Evolutionary conservation across 2,888 invertebrate species (phyloP).

Genomic region (Eupeodes luniger): DNA sequence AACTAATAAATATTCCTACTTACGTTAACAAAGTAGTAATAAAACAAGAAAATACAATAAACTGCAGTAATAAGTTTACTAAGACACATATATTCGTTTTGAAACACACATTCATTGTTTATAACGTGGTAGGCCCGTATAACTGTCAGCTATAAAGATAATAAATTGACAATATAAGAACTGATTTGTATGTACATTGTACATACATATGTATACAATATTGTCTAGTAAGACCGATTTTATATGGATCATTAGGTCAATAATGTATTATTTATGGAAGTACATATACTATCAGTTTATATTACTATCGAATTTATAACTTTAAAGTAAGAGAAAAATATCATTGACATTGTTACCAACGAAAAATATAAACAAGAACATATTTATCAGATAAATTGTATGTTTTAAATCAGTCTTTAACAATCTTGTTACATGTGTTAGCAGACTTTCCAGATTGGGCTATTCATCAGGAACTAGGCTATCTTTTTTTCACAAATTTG

Average conservation of each 20-base stretch:
- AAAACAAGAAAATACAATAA: not conserved
- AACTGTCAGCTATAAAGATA: slow-evolving; percentile 7
- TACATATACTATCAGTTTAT: not conserved
- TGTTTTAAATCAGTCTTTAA: no score
- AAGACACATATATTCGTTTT: not conserved
- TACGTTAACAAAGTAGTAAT: not conserved
- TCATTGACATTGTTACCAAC: no score
- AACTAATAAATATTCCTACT: not conserved
- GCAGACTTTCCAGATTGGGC: no score
- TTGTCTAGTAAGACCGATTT: slow-evolving; percentile 1
- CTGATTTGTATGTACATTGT: slow-evolving; percentile 12
- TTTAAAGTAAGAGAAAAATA: not conserved
- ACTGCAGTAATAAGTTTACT: not conserved
- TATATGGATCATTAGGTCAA: slow-evolving; percentile 27
- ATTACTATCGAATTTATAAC: not conserved
- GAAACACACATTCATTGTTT: slow-evolving; percentile 2
- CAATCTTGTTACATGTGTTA: no score
- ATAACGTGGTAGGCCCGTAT: not conserved
- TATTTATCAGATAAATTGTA: no score
- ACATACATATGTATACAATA: no score
- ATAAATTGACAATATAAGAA: slow-evolving; percentile 3
- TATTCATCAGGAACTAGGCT: no score
- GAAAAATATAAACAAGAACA: no score
- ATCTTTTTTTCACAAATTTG: no score
- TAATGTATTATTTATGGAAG: not conserved